These are phyloP conservation scores for Dendrolimus pini DNA, from an alignment of 2,888 invertebrate genomes.

Conservation along the genomic window DNA sequence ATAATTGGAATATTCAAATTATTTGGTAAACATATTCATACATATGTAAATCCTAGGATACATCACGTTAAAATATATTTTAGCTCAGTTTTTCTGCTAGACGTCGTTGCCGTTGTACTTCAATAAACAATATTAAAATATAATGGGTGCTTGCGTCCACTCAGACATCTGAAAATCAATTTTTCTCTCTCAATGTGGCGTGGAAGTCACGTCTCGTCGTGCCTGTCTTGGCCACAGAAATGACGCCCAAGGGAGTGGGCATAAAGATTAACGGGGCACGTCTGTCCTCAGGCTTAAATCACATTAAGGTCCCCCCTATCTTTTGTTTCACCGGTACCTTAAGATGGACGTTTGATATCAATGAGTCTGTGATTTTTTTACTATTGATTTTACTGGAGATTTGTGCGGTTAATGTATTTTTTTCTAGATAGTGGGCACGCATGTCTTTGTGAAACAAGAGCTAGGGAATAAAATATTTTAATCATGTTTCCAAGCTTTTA, in stretches of 20 bases:
- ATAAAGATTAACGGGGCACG: conserved; percentile 62
- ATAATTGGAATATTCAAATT: too few relatives aligned
- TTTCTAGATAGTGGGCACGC: too few relatives aligned
- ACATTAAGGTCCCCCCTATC: conserved; percentile 53
- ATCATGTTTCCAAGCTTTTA: too few relatives aligned
- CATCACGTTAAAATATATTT: too few relatives aligned
- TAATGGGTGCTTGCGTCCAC: not conserved
- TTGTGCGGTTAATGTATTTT: conserved; percentile 2
- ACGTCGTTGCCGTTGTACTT: not conserved
- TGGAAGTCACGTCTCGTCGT: conserved; percentile 53
- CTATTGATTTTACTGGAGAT: conserved; percentile 11
- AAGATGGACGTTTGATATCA: conserved; percentile 40
- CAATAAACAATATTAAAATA: not conserved
- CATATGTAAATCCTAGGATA: too few relatives aligned
- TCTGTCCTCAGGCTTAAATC: conserved; percentile 65
- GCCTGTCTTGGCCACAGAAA: conserved; percentile 35
- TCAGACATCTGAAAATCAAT: not conserved
- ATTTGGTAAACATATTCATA: too few relatives aligned
- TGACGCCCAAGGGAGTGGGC: conserved; percentile 53
- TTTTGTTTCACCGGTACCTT: conserved; percentile 51
- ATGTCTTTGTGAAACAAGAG: too few relatives aligned
- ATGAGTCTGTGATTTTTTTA: conserved; percentile 38
- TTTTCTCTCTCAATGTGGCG: conserved; percentile 7
- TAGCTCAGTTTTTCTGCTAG: too few relatives aligned
- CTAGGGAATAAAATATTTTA: too few relatives aligned